Conservation (phyloP, 2,888 invertebrate genomes). For the Andrena hattorfiana region DNA sequence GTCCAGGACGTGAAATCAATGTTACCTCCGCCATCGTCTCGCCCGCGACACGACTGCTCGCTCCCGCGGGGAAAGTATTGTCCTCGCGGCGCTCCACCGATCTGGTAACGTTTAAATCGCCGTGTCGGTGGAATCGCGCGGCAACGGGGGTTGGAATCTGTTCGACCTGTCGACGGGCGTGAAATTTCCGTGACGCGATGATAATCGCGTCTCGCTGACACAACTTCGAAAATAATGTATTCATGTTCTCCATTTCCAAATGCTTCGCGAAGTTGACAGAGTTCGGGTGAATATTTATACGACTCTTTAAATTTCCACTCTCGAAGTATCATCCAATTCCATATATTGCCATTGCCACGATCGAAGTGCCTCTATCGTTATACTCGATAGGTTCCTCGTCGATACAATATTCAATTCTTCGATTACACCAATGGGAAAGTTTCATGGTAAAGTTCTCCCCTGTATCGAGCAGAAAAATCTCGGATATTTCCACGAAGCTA, state of each 20-base stretch:
- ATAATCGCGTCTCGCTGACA: not conserved
- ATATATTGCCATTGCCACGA: not conserved
- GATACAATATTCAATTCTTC: conserved; percentile 41
- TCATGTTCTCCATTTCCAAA: too few relatives aligned
- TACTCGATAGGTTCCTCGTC: conserved; percentile 3
- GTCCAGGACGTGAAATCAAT: conserved; percentile 62
- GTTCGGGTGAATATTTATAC: not conserved
- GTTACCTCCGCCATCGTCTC: conserved; percentile 51
- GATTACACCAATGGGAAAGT: conserved; percentile 38
- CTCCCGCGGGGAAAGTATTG: conserved; percentile 30
- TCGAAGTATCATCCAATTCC: too few relatives aligned
- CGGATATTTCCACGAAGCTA: conserved; percentile 35
- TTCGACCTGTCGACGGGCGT: not conserved
- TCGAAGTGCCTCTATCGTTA: not conserved
- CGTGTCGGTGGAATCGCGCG: conserved; percentile 10
- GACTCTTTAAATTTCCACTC: too few relatives aligned
- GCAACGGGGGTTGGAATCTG: not conserved
- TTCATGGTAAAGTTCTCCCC: conserved; percentile 34
- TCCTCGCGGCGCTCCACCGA: conserved; percentile 9
- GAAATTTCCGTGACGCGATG: not conserved
- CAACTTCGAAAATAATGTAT: conserved; percentile 7
- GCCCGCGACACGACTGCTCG: not conserved
- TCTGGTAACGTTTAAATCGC: conserved; percentile 21
- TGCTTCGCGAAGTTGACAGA: not conserved
- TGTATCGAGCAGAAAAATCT: conserved; percentile 24